Conservation (phyloP, 2,888 invertebrate genomes). For the Meganola albula region DNA sequence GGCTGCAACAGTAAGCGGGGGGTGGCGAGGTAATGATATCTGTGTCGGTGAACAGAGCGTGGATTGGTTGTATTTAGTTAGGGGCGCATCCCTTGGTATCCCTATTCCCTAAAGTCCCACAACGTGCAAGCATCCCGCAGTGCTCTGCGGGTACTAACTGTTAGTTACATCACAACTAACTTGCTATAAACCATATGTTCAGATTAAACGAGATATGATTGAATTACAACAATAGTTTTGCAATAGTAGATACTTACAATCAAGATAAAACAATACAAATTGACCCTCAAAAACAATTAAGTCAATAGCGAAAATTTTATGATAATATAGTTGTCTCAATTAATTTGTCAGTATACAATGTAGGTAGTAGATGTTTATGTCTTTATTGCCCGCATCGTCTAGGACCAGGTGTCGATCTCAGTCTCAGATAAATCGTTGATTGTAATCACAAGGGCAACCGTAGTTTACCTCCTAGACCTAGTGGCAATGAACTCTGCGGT, state of each 20-base stretch:
- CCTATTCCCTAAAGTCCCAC: constrained; percentile 31
- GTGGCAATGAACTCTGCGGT: constrained; percentile 39
- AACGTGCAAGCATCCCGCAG: constrained; percentile 35
- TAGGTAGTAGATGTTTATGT: constrained; percentile 28
- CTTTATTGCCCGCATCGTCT: constrained; percentile 52
- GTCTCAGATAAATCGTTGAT: constrained; percentile 58
- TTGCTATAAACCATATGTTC: constrained; percentile 42
- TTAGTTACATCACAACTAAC: constrained; percentile 44
- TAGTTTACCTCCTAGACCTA: constrained; percentile 42
- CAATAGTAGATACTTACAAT: constrained; percentile 11
- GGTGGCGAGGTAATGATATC: constrained; percentile 56
- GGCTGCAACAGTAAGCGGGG: constrained; percentile 40
- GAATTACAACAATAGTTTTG: constrained; percentile 6
- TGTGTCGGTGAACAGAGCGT: constrained; percentile 35
- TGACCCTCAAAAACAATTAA: constrained; percentile 36
- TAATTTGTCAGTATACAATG: constrained; percentile 34
- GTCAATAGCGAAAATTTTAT: constrained; percentile 22
- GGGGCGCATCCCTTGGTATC: constrained; percentile 59
- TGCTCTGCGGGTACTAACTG: constrained; percentile 57
- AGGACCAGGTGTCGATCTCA: constrained; percentile 68
- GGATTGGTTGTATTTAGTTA: constrained; percentile 54
- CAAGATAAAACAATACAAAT: constrained; percentile 26
- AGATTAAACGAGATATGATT: constrained; percentile 16
- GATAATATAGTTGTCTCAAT: constrained; percentile 28
- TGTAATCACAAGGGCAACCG: constrained; percentile 64